Percentiles rank a stretch among this genome's conserved stretches.
Conservation (phyloP, 23 tunicate species). For the Ascidia mentula region DNA sequence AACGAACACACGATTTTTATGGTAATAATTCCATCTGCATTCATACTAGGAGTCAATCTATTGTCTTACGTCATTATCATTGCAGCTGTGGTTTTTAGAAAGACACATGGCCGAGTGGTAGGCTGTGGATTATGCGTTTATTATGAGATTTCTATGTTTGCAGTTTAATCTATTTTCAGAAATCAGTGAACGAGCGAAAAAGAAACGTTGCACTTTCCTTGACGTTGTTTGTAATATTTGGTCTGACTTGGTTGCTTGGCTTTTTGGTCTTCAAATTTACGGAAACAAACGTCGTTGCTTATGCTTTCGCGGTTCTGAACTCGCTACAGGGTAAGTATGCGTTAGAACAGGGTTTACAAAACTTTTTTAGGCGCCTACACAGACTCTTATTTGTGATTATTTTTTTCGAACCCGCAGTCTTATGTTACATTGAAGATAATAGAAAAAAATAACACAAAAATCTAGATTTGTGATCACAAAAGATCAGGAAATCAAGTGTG, state of each 20-base stretch:
- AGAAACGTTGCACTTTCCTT: conserved; percentile 25
- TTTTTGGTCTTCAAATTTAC: conserved; percentile 14
- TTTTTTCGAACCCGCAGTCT: no score
- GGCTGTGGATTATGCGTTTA: no score
- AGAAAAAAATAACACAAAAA: no score
- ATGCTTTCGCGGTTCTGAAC: conserved; percentile 42
- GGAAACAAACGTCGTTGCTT: conserved; percentile 26
- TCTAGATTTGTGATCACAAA: no score
- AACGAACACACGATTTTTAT: neutral
- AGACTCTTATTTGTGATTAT: no score
- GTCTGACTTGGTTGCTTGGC: conserved; percentile 57
- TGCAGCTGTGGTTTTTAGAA: neutral
- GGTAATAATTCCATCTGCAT: neutral
- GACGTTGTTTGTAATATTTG: conserved; percentile 19
- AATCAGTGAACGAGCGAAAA: neutral
- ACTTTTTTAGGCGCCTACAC: no score
- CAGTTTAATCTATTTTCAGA: neutral
- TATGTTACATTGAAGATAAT: no score
- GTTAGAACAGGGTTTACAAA: no score
- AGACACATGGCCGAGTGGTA: neutral
- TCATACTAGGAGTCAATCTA: neutral
- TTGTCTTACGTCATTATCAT: conserved; percentile 7
- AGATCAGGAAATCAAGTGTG: no score
- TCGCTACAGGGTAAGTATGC: conserved; percentile 65
- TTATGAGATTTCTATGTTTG: neutral